Conservation (phyloP, 2,888 invertebrate species). For the Lycaena phlaeas region DNA sequence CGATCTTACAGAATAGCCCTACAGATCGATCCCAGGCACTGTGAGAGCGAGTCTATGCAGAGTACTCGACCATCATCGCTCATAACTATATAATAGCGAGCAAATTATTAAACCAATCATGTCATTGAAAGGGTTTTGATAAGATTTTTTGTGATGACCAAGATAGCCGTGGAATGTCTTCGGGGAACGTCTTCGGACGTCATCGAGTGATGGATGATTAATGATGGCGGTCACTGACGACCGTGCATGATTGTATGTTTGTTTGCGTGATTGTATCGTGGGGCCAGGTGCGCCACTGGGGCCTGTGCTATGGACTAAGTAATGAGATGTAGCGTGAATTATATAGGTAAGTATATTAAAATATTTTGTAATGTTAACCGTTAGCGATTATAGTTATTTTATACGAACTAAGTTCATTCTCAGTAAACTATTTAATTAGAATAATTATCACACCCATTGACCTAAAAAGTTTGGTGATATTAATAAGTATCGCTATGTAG, state of each 20-base stretch:
- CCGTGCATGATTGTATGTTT: slow-evolving; percentile 41
- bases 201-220: slow-evolving; percentile 42
- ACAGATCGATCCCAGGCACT: no score
- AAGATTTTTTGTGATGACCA: background rate
- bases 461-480: no score
- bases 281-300: slow-evolving; percentile 28
- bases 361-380: background rate
- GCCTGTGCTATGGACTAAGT: slow-evolving; percentile 15
- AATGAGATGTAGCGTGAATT: slow-evolving; percentile 9
- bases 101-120: background rate
- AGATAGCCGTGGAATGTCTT: slow-evolving; percentile 6
- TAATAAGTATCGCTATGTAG: no score
- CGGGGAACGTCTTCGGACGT: slow-evolving; percentile 8
- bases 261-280: slow-evolving; percentile 36
- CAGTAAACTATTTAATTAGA: no score
- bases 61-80: no score
- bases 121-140: background rate
- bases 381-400: background rate
- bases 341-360: no score
- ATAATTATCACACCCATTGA: no score
- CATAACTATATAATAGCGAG: no score
- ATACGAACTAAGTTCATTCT: no score
- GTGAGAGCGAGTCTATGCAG: no score
- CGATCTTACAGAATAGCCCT: no score
- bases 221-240: slow-evolving; percentile 40